These are phyloP conservation scores for Tetragonula carbonaria DNA, from an alignment of 2,888 invertebrate genomes.

Conservation along the genomic window DNA sequence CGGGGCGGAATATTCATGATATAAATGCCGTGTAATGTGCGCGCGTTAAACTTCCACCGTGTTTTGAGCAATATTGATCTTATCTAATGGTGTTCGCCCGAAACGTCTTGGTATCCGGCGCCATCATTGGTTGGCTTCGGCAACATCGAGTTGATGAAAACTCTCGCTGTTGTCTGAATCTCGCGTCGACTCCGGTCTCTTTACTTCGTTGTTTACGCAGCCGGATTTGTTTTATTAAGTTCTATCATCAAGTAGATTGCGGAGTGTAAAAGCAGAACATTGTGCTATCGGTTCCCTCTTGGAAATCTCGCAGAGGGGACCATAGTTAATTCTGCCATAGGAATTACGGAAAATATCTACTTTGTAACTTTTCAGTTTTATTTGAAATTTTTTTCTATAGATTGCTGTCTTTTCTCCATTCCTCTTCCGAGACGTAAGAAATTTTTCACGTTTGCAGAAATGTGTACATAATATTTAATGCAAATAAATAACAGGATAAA, in stretches of 20 bases:
- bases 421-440: neutral
- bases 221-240: constrained; percentile 83
- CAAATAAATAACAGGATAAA: too few species aligned
- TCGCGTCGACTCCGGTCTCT: constrained; percentile 75
- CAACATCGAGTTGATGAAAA: constrained; percentile 74
- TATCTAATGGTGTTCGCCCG: constrained; percentile 80
- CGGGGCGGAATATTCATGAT: constrained; percentile 73
- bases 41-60: constrained; percentile 76
- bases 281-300: constrained; percentile 37
- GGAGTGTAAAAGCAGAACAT: constrained; percentile 64
- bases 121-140: constrained; percentile 72
- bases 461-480: neutral
- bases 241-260: constrained; percentile 77
- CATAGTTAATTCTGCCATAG: neutral
- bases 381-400: too few species aligned
- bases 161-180: constrained; percentile 79
- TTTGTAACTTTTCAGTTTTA: too few species aligned
- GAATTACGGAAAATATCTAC: neutral
- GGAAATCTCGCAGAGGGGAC: neutral
- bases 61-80: constrained; percentile 82
- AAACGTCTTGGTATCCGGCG: constrained; percentile 65
- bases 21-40: constrained; percentile 72
- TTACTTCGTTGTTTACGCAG: constrained; percentile 78
- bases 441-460: neutral
- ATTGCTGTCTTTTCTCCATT: neutral